These are phyloP conservation scores for Myotis daubentonii DNA, from an alignment of 2,797 vertebrate species.

Conservation along the genomic window DNA sequence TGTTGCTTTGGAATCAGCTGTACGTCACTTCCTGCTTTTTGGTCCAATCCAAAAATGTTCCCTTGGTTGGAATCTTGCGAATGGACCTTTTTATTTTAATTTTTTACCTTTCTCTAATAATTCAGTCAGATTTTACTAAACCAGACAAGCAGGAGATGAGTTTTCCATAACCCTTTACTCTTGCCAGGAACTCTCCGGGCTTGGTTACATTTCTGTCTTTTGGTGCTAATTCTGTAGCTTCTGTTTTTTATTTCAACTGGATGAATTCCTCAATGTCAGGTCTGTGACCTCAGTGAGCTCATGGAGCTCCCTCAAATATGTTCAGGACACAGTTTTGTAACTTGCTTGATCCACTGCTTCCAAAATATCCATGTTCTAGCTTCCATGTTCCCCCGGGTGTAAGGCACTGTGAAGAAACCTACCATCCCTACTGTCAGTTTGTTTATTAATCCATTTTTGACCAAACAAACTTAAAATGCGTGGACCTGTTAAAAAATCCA, in stretches of 20 bases:
- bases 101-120: slow-evolving; percentile 76
- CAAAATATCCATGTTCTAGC: neutral
- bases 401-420: neutral
- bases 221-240: slow-evolving; percentile 73
- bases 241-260: slow-evolving; percentile 71
- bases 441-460: slow-evolving; percentile 29
- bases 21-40: slow-evolving; percentile 39
- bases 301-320: slow-evolving; percentile 10
- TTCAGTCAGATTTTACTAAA: slow-evolving; percentile 79
- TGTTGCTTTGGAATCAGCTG: slow-evolving; percentile 58
- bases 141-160: slow-evolving; percentile 77
- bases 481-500: slow-evolving; percentile 31
- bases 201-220: slow-evolving; percentile 73
- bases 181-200: slow-evolving; percentile 76
- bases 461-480: slow-evolving; percentile 37
- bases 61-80: slow-evolving; percentile 58
- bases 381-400: neutral
- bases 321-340: slow-evolving; percentile 28
- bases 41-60: slow-evolving; percentile 33
- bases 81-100: slow-evolving; percentile 66
- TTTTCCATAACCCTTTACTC: slow-evolving; percentile 73
- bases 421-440: neutral
- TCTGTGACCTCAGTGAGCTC: slow-evolving; percentile 57
- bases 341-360: slow-evolving; percentile 24
- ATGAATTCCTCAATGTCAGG: slow-evolving; percentile 59